Base-by-base conservation (phyloP, 2,113 vertebrate species). In the Grammomys dolichurus region DNA sequence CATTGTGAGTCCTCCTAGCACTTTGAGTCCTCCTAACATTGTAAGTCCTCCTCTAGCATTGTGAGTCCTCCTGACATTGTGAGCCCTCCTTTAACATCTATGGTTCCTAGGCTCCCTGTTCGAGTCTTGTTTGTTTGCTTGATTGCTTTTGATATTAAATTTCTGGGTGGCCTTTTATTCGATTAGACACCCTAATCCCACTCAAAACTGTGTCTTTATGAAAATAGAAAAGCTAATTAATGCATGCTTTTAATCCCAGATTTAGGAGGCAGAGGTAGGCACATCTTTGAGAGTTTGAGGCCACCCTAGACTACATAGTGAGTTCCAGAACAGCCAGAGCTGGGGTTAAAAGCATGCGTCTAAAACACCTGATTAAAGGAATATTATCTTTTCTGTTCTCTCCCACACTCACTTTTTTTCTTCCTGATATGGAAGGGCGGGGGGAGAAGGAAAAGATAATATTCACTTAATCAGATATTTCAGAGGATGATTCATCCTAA, bases 401-500 rank as follows among this genome's bases (percentile, higher is more conserved):
- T 11, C n/a, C n/a, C 17, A 26, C 24, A 10, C 63, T 11, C 20
- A 60, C 51, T 51, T 51, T n/a, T 12, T 12, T 73, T 40, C 22
- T 40, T 10, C 17, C 72, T 40, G n/a, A 73, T n/a, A 73, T 40
- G 8, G 19, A n/a, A n/a, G 36, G 70, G 6, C 1, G 1, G 14
- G 36, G 16, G 1, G 14, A 3, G n/a, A 40, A 40, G 70, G 20
- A 22, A 58, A 95, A 46, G 40, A 9, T 84, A 54, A 40, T 63
- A n/a, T 13, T 63, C 73, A 92, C 43, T 85, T 88, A 95, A 10
- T 93, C 63, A 93, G 77, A 58, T 10, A 43, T 46, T 84, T 92
- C 48, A 90, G 72, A 90, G 16, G 48, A 88, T 90, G 63, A 24
- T 33, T 65, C 48, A 67, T 73, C 87, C 19, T 69, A 24, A 31